Base-by-base conservation (phyloP, 2,888 invertebrate species). In the Oligia strigilis region DNA sequence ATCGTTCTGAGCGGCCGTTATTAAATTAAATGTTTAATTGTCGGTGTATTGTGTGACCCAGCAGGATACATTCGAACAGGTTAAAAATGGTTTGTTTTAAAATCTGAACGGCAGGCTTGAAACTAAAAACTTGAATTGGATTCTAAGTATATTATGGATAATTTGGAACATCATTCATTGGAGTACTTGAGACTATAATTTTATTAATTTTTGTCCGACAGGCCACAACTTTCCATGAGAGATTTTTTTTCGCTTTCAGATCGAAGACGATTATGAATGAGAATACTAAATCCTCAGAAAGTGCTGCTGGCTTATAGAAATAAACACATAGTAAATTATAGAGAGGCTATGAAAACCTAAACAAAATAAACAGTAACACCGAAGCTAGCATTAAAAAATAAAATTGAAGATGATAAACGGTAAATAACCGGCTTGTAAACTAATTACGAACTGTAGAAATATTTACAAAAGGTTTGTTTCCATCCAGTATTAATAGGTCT, bases 371-470 rank as follows among this genome's bases (percentile, higher is more conserved):
- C 62, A 60, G 58, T 70, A 62, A 77, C 65, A 86, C 46, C 46
- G 46, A 78, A 73, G 62, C 55, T 66, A 62, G 69, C 58, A 40
- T 79, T 40, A 36, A 40, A 82, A 66, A 81, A 87, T 85, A 87
- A 88, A 91, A 89, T 52, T 87, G 78, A 85, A 82, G 80, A 89
- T 85, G 79, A 85, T 87, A 84, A 89, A 90, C 84, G n/a, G 69
- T 43, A 78, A 90, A 88, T 85, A 89, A 79, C 78, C 81, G 36
- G 81, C 86, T 90, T 86, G 88, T 85, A 78, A 80, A 87, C 88
- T 92, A 93, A 93, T 93, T 93, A 92, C 85, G 86, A 89, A 85
- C 86, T 82, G 84, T 82, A 89, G 80, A 90, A 93, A 91, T 92
- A 89, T 93, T 92, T 92, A 91, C 90, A 83, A 89, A 89, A 80